Evolutionary conservation across 2,113 vertebrate species (phyloP).

Genomic region (Numida meleagris): DNA sequence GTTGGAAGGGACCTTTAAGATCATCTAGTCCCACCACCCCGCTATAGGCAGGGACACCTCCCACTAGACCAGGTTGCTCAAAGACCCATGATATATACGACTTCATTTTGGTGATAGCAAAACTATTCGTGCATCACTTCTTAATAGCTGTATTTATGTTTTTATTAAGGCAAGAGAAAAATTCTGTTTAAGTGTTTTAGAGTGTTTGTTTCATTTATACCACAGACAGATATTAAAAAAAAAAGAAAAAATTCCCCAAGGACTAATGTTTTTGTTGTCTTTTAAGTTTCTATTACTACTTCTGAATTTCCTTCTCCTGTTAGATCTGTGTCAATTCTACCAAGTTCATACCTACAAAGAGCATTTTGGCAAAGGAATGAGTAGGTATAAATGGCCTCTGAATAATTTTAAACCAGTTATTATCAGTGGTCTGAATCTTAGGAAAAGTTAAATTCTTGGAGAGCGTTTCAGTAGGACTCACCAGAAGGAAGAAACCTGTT

Average conservation of each 20-base stretch:
- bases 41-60: no score
- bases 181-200: neutral
- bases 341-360: neutral
- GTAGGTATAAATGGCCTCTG: neutral
- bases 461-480: neutral
- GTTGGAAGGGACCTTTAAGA: no score
- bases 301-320: neutral
- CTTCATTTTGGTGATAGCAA: neutral
- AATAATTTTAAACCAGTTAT: neutral
- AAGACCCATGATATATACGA: neutral
- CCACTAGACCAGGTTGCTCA: no score
- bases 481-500: neutral
- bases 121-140: neutral
- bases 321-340: fast-evolving
- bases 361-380: neutral
- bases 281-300: neutral
- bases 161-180: neutral
- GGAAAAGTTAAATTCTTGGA: neutral
- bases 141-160: neutral
- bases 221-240: neutral
- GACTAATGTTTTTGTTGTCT: neutral
- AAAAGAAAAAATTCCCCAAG: neutral
- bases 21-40: no score
- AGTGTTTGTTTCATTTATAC: fast-evolving
- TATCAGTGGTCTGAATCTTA: neutral